Percentiles rank a stretch among this genome's conserved stretches.
Conservation (phyloP, 2,797 vertebrate genomes). For the Alca torda region DNA sequence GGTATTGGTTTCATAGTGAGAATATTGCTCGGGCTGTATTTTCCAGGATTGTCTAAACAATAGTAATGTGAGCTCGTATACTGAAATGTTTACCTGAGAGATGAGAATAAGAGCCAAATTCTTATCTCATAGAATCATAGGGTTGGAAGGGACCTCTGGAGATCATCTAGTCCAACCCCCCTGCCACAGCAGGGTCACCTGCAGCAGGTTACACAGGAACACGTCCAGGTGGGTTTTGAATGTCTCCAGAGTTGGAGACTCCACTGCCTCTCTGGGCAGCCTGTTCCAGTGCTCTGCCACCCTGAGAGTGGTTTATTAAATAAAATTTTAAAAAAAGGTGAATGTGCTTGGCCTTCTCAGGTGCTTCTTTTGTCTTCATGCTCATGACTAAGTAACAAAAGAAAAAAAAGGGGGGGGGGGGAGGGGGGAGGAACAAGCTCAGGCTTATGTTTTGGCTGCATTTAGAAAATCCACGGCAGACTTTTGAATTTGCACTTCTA, state of each 20-base stretch:
- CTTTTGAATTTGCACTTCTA: background rate
- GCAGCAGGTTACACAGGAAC: too few relatives aligned
- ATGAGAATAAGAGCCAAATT: background rate
- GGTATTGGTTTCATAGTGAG: background rate
- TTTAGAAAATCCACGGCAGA: background rate
- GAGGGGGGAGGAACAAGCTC: background rate
- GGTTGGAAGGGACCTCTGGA: too few relatives aligned
- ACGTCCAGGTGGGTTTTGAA: too few relatives aligned
- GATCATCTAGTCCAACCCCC: too few relatives aligned
- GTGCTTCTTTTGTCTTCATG: background rate
- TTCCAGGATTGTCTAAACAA: background rate
- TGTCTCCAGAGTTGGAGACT: too few relatives aligned
- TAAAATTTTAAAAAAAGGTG: background rate
- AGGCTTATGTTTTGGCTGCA: background rate
- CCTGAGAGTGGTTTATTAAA: background rate
- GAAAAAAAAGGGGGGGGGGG: background rate
- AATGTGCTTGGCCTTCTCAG: background rate
- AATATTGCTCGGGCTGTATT: background rate
- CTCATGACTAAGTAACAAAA: background rate
- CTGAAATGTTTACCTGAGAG: background rate
- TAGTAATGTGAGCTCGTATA: background rate
- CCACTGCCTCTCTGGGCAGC: too few relatives aligned
- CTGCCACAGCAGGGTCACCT: too few relatives aligned
- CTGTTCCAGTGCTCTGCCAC: too few relatives aligned
- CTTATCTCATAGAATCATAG: too few relatives aligned